These are phyloP conservation scores for Lepisosteus oculatus DNA, from an alignment of 2,113 vertebrate species.

Conservation along the genomic window DNA sequence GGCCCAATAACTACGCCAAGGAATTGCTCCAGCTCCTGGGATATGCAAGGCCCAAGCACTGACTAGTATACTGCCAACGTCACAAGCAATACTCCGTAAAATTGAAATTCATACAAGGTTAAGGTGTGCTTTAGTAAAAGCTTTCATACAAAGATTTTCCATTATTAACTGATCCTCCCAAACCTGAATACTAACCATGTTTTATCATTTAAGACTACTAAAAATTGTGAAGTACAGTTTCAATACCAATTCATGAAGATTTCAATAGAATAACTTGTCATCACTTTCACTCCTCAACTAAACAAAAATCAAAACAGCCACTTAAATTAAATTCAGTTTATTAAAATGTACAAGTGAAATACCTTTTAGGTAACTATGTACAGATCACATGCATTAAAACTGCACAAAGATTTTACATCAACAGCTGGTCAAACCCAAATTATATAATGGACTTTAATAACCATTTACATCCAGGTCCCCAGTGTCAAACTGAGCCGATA, in stretches of 20 bases:
- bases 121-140: too few species aligned
- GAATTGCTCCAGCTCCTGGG: slow-evolving; percentile 34
- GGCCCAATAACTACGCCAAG: slow-evolving; percentile 40
- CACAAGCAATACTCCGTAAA: not conserved
- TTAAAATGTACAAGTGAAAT: not conserved
- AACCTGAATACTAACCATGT: too few species aligned
- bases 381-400: slow-evolving; percentile 23
- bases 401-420: slow-evolving; percentile 11
- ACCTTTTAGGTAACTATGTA: slow-evolving; percentile 5
- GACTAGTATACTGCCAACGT: too few species aligned
- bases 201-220: too few species aligned
- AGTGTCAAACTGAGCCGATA: too few species aligned
- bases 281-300: too few species aligned
- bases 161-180: too few species aligned
- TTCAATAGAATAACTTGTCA: too few species aligned
- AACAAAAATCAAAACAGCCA: not conserved
- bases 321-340: not conserved
- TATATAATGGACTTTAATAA: not conserved
- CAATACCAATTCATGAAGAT: too few species aligned
- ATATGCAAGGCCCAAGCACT: not conserved
- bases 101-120: not conserved
- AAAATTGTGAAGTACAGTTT: too few species aligned
- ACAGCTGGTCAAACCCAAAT: not conserved
- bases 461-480: not conserved
- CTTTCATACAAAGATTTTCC: too few species aligned